Evolutionary conservation across 1,140 invertebrate genomes (phyloP).

Genomic region (Drepana arcuata): DNA sequence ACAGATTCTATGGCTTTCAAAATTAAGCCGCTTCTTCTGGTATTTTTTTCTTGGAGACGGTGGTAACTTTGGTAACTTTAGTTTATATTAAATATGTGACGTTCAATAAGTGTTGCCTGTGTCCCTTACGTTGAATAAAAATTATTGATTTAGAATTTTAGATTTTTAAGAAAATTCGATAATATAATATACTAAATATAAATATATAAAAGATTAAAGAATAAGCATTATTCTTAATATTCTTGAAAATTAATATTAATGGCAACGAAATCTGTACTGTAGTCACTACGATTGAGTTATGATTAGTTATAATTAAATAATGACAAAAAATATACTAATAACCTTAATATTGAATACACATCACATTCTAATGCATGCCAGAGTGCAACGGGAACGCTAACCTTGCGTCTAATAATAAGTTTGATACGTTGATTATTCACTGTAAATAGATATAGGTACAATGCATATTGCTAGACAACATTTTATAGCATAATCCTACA

Average conservation of each 20-base stretch:
- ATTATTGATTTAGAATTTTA: too few species aligned
- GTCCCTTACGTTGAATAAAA: too few species aligned
- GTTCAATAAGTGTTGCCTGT: too few species aligned
- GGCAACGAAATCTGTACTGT: not conserved
- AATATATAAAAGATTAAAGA: not conserved
- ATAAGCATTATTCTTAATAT: not conserved
- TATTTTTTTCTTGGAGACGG: too few species aligned
- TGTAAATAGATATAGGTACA: slow-evolving; percentile 37
- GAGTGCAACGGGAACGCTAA: slow-evolving; percentile 50
- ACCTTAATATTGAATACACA: not conserved
- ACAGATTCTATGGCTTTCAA: too few species aligned
- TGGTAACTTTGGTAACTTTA: too few species aligned
- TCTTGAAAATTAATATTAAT: not conserved
- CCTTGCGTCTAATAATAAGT: slow-evolving; percentile 69
- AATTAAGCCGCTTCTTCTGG: too few species aligned
- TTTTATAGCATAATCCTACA: too few species aligned
- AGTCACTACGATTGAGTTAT: not conserved
- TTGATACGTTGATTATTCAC: slow-evolving; percentile 53
- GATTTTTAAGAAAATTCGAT: too few species aligned
- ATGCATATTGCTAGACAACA: too few species aligned
- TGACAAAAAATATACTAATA: not conserved
- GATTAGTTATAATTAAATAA: not conserved
- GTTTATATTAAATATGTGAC: too few species aligned
- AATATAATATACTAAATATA: too few species aligned
- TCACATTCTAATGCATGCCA: slow-evolving; percentile 9